A percentile compares a stretch with the other conserved stretches of the same genome.
Conservation (phyloP, 1,140 invertebrate species). For the Drosophila santomea region DNA sequence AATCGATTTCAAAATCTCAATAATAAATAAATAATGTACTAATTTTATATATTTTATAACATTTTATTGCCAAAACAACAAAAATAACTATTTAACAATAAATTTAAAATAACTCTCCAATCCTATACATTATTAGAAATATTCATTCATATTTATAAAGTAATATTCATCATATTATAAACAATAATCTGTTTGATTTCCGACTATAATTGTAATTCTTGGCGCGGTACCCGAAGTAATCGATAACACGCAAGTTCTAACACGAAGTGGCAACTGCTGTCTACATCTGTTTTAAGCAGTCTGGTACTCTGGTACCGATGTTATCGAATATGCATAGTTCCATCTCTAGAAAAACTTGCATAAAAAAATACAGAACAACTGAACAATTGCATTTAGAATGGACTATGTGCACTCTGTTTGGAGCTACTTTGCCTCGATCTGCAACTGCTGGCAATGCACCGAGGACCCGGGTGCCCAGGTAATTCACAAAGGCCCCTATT, state of each 20-base stretch:
- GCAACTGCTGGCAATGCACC: slow-evolving; percentile 84
- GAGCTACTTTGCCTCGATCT: slow-evolving; percentile 73
- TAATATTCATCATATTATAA: too few relatives aligned
- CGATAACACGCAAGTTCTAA: background rate
- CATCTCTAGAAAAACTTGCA: slow-evolving; percentile 10
- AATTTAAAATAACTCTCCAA: too few relatives aligned
- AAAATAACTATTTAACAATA: too few relatives aligned
- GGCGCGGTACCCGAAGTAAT: background rate
- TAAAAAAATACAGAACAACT: slow-evolving; percentile 8
- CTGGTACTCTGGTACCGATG: background rate
- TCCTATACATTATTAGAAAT: too few relatives aligned
- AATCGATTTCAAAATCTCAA: too few relatives aligned
- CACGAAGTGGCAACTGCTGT: background rate
- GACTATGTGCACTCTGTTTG: slow-evolving; percentile 76
- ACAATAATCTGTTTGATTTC: too few relatives aligned
- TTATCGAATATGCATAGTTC: background rate
- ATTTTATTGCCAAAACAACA: too few relatives aligned
- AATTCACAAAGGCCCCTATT: slow-evolving; percentile 8
- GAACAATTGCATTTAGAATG: slow-evolving; percentile 55
- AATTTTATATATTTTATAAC: too few relatives aligned
- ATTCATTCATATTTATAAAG: too few relatives aligned
- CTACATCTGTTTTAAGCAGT: background rate
- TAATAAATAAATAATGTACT: too few relatives aligned
- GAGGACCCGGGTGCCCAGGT: slow-evolving; percentile 86
- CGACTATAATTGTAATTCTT: background rate